A percentile compares a stretch with the other conserved stretches of the same genome.
These are phyloP conservation scores for Solea senegalensis DNA, from an alignment of 2,113 vertebrate species.

Conservation along the genomic window DNA sequence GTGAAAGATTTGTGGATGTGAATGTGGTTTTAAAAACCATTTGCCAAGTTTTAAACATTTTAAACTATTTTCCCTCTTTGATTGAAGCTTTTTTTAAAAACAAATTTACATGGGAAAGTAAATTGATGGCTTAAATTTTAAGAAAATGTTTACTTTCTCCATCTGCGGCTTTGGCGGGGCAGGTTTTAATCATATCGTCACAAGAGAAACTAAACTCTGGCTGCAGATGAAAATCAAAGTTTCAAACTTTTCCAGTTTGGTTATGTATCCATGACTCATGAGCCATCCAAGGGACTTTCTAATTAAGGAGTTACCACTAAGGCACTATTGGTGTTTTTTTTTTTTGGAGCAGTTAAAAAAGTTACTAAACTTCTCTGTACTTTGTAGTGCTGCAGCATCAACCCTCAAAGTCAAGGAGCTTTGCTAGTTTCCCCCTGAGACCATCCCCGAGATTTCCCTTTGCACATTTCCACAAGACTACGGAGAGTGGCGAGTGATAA, in stretches of 20 bases:
- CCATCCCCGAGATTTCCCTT: conserved; percentile 63
- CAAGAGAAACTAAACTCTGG: conserved; percentile 33
- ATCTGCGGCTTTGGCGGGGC: conserved; percentile 40
- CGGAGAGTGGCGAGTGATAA: conserved; percentile 68
- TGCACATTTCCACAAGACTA: conserved; percentile 63
- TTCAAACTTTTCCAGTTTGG: conserved; percentile 51
- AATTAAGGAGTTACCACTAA: conserved; percentile 70
- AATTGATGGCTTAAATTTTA: conserved; percentile 25
- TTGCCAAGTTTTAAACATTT: not conserved
- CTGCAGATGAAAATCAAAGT: conserved; percentile 53
- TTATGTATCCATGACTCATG: conserved; percentile 52
- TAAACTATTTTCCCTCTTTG: conserved; percentile 29
- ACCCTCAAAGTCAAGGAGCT: conserved; percentile 66
- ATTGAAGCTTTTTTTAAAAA: conserved; percentile 10
- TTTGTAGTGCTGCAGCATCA: conserved; percentile 64
- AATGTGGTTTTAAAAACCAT: not conserved
- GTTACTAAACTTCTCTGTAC: conserved; percentile 57
- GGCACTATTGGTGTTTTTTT: conserved; percentile 49
- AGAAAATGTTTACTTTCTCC: conserved; percentile 52
- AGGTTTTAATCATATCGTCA: conserved; percentile 39
- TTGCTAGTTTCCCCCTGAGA: conserved; percentile 67
- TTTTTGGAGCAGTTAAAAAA: conserved; percentile 39
- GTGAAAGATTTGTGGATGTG: conserved; percentile 1
- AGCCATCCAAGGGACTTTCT: conserved; percentile 61
- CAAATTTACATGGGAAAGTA: conserved; percentile 7